Conservation (phyloP, 2,797 vertebrate genomes). For the Sternotherus odoratus region DNA sequence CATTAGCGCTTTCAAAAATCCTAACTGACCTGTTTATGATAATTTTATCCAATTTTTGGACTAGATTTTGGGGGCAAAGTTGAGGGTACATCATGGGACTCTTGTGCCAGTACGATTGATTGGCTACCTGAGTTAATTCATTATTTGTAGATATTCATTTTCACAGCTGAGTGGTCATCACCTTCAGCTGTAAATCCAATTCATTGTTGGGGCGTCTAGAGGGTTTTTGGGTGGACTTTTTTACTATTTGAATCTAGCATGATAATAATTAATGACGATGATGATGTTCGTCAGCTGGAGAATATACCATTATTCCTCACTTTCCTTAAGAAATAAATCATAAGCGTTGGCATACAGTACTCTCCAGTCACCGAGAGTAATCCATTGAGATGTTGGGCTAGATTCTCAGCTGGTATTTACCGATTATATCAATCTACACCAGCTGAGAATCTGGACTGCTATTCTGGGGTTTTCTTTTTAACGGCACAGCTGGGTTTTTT, state of each 20-base stretch:
- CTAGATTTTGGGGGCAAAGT: background rate
- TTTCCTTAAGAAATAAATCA: background rate
- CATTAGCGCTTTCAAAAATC: background rate
- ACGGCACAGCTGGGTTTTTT: background rate
- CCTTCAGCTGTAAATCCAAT: conserved; percentile 52
- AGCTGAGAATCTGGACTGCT: background rate
- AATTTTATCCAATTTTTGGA: background rate
- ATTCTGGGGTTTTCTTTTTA: accelerated
- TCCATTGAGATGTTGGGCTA: background rate
- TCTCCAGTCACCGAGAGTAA: background rate
- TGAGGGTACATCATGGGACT: background rate
- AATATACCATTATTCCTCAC: background rate
- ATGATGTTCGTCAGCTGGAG: background rate
- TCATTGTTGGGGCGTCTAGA: background rate
- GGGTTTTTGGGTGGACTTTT: background rate
- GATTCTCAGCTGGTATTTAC: background rate
- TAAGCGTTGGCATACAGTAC: accelerated
- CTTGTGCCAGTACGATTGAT: conserved; percentile 22
- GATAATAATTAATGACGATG: background rate
- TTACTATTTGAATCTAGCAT: background rate
- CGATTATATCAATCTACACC: accelerated
- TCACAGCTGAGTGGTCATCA: conserved; percentile 60
- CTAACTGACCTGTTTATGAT: background rate
- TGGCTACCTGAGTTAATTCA: conserved; percentile 50
- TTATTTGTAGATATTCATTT: conserved; percentile 29